Base-by-base conservation (phyloP, 2,113 vertebrate genomes). In the Microcebus murinus region DNA sequence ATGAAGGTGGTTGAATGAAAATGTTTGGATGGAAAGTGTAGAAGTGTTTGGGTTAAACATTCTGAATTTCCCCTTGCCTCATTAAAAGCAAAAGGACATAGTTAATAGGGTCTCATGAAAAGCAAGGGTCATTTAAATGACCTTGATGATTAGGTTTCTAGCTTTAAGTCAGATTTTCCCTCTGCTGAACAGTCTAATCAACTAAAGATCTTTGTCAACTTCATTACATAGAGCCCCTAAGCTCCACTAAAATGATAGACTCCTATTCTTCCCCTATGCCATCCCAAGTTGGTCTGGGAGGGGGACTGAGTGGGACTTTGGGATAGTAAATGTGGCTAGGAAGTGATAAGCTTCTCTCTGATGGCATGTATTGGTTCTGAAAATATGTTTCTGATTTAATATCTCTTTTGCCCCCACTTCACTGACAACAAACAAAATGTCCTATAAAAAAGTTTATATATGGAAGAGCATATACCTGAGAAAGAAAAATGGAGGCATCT, bases 401-500 rank as follows among this genome's bases (percentile, higher is more conserved):
- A 23, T 67, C 34, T 91, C 73, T 36, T 80, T 88, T 88, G 55
- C 83, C 20, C 4, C 39, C 18, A 57, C 18, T 52, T 90, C 52
- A 85, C n/a, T 74, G 21, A 31, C 25, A 82, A 48, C 31, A 65
- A 79, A 13, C 18, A 61, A 68, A 59, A 89, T 29, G 70, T 29
- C 61, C 82, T 86, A 65, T 25, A 48, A 52, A 81, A 59, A 59
- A 27, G 9, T 7, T 85, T 86, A 6, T 45, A 20, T 42, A 17
- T 45, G 25, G 14, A 87, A 55, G 21, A 70, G 7, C 4, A 34
- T 31, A n/a, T 50, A 5, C 14, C 39, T 70, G 52, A 39, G 34
- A 52, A 87, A 76, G 50, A 74, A 90, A 95, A 67, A 70, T 48
- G 18, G 13, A 95, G 36, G 18, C 21, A 50, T 63, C 8, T 27